Base-by-base conservation (phyloP, 2,113 vertebrate species). In the Tricholaema leucomelas region DNA sequence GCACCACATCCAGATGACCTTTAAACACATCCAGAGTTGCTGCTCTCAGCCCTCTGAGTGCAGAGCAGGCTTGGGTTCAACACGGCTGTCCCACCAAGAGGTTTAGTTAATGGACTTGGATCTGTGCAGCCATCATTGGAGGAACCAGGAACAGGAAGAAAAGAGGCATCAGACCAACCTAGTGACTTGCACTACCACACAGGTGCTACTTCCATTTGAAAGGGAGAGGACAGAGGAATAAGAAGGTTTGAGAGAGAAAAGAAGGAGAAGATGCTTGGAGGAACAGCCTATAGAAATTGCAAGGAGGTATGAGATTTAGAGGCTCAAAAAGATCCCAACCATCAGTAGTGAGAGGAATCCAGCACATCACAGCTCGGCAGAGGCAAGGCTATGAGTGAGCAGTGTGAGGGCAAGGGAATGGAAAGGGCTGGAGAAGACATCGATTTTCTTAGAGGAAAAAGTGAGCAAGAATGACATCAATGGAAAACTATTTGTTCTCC, bases 401-500 rank as follows among this genome's bases (percentile, higher is more conserved):
- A 83, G 58, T 2, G 3, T 50, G 36, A 73, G 52, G 33, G 24
- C 1, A 18, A 90, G n/a, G 60, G 76, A 91, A 55, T 5, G 7
- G 64, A 84, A 95, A 87, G 46, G n/a, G 71, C 54, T 21, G 3
- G 35, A 83, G 69, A 92, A 35, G 46, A 84, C 85, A 91, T 44
- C 25, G 88, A 81, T 91, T 93, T 94, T 95, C 85, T 92, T 81
- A 80, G 66, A 92, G 93, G 92, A 96, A 96, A 96, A 91, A 94
- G 86, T 83, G 87, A 95, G 91, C 91, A 93, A 95, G 88, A 90
- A 91, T 97, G 76, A 97, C 88, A 87, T 96, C 94, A 61, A 44
- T 76, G 93, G 87, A 91, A 96, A 97, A 97, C 90, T 80, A 96
- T 83, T 94, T 91, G 93, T 24, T 65, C 58, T 87, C 69, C 85